A percentile compares a stretch with the other conserved stretches of the same genome.
Conservation (phyloP, 2,797 vertebrate genomes). For the Dallia pectoralis region DNA sequence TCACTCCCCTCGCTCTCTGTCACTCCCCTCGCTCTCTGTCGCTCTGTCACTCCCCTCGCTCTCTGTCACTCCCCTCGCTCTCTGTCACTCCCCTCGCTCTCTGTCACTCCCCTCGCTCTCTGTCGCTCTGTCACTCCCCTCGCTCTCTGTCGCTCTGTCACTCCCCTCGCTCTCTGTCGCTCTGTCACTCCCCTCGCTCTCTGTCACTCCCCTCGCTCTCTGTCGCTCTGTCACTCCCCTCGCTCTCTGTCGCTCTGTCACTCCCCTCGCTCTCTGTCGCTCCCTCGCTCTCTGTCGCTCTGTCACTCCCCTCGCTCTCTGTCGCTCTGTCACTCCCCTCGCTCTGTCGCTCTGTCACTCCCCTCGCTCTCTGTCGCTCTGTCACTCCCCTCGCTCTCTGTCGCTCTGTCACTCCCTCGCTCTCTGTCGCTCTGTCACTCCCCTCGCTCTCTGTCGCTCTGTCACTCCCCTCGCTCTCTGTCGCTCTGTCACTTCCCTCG, state of each 20-base stretch:
- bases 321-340: conserved; percentile 6
- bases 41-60: neutral
- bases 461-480: neutral
- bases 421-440: neutral
- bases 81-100: conserved; percentile 1
- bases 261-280: too few relatives aligned
- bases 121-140: conserved; percentile 3
- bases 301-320: conserved; percentile 24
- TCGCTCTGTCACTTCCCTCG: conserved; percentile 26
- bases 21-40: conserved; percentile 16
- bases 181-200: neutral
- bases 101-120: conserved; percentile 22
- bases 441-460: conserved; percentile 9
- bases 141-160: too few relatives aligned
- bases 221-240: conserved; percentile 5
- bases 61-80: conserved; percentile 26
- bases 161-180: conserved; percentile 22
- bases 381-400: conserved; percentile 9
- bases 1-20: conserved; percentile 14
- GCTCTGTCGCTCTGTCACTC: too few relatives aligned
- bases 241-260: neutral
- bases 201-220: conserved; percentile 24
- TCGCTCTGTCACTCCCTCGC: conserved; percentile 22
- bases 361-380: conserved; percentile 17
- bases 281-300: too few relatives aligned